Percentiles rank a stretch among this genome's conserved stretches.
phyloP scores from a whole-genome alignment of 2,797 vertebrate species.

The Coendou prehensilis region DNA sequence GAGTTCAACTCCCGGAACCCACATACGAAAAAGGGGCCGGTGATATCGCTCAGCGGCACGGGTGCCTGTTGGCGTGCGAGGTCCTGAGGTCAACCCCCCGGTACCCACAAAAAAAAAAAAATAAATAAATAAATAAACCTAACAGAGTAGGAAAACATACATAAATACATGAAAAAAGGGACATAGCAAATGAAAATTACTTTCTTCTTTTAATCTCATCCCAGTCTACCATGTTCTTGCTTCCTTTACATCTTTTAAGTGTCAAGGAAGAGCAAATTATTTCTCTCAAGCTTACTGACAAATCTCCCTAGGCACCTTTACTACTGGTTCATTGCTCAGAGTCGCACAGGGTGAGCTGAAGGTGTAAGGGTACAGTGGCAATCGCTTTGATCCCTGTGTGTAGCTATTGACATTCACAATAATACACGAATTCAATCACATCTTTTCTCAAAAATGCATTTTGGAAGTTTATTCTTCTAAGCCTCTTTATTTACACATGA shows the following conservation, averaged over 20 bases:
- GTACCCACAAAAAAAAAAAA: too few species aligned
- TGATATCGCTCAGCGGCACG: too few species aligned
- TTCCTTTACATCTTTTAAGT: background rate
- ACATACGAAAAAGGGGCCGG: too few species aligned
- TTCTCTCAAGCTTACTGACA: background rate
- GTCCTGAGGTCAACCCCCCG: too few species aligned
- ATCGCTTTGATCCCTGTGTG: background rate
- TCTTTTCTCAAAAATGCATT: conserved; percentile 32
- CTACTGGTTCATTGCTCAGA: background rate
- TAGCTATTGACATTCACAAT: background rate
- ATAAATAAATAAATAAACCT: too few species aligned
- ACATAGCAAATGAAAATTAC: background rate
- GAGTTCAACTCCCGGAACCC: too few species aligned
- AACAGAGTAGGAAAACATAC: background rate
- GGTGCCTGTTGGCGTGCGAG: too few species aligned
- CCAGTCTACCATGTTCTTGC: background rate
- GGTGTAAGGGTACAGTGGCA: background rate
- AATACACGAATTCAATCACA: background rate
- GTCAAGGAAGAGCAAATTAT: background rate
- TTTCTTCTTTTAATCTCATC: background rate
- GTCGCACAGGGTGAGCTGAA: background rate
- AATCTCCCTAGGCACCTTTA: background rate
- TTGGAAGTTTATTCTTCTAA: background rate
- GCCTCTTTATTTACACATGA: background rate
- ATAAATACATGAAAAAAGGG: conserved; percentile 4